phyloP scores from a whole-genome alignment of 2,113 vertebrate genomes.

The Osmerus eperlanus region DNA sequence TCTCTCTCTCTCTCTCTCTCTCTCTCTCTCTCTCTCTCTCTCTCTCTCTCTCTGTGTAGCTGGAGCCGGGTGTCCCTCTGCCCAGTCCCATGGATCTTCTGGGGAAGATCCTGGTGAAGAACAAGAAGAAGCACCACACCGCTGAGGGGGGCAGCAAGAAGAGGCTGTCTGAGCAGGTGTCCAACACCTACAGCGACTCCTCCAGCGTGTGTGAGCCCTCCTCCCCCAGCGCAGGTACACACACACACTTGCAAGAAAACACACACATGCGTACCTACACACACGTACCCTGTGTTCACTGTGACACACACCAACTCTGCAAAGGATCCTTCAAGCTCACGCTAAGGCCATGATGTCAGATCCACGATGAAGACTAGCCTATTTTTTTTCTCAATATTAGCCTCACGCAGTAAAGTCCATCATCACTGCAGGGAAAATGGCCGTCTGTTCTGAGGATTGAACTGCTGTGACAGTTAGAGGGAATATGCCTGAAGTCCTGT shows the following conservation, averaged over 20 bases:
- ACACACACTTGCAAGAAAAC: neutral
- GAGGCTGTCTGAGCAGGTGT: slow-evolving; percentile 90
- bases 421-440: too few relatives aligned
- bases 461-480: slow-evolving; percentile 4
- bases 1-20: too few relatives aligned
- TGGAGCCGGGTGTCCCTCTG: slow-evolving; percentile 85
- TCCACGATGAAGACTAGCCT: too few relatives aligned
- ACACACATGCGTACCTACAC: neutral
- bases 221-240: slow-evolving; percentile 86
- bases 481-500: slow-evolving; percentile 44
- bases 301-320: neutral
- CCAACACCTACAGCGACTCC: slow-evolving; percentile 89
- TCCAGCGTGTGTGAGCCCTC: slow-evolving; percentile 94
- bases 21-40: too few relatives aligned
- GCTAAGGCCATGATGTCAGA: too few relatives aligned
- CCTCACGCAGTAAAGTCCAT: too few relatives aligned
- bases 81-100: slow-evolving; percentile 94
- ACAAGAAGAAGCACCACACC: slow-evolving; percentile 97
- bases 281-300: neutral
- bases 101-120: slow-evolving; percentile 97
- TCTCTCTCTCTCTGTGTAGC: slow-evolving; percentile 63
- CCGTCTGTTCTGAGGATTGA: too few relatives aligned
- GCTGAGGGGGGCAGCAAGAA: slow-evolving; percentile 87
- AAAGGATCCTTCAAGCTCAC: too few relatives aligned
- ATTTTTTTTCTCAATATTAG: too few relatives aligned